phyloP scores from a whole-genome alignment of 1,140 invertebrate species.

The Uloborus diversus region DNA sequence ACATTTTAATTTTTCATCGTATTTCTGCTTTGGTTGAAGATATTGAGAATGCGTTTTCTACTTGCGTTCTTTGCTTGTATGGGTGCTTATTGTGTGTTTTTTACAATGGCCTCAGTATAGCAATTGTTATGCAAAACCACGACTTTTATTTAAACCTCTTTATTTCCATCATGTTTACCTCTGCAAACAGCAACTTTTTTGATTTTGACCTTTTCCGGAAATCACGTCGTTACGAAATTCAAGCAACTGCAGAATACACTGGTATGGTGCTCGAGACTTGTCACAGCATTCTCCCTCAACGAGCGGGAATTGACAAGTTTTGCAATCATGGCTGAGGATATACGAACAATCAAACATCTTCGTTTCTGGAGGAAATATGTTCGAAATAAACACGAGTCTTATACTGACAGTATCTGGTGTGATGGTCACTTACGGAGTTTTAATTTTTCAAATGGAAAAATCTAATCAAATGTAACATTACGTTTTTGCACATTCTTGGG shows the following conservation, averaged over 20 bases:
- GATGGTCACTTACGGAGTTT: conserved; percentile 16
- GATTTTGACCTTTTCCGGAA: neutral
- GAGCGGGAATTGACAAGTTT: neutral
- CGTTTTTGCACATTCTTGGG: too few species aligned
- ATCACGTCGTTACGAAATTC: neutral
- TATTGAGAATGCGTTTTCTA: neutral
- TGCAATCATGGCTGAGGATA: conserved; percentile 2
- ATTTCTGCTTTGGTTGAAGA: neutral
- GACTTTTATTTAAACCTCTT: neutral
- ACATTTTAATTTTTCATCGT: conserved; percentile 1
- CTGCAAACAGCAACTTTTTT: neutral
- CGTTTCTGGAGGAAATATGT: conserved; percentile 29
- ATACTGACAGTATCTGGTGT: conserved; percentile 2
- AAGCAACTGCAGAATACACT: neutral
- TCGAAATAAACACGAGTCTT: conserved; percentile 5
- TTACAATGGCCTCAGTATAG: neutral
- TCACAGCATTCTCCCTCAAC: neutral
- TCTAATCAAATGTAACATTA: neutral
- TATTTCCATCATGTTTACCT: neutral
- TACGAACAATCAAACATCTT: neutral
- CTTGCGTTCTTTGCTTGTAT: neutral
- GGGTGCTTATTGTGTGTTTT: conserved; percentile 4
- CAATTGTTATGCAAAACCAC: neutral
- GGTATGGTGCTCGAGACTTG: neutral
- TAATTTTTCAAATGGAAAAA: conserved; percentile 32